These are phyloP conservation scores for Drosophila littoralis DNA, from an alignment of 1,140 invertebrate genomes.

Conservation along the genomic window DNA sequence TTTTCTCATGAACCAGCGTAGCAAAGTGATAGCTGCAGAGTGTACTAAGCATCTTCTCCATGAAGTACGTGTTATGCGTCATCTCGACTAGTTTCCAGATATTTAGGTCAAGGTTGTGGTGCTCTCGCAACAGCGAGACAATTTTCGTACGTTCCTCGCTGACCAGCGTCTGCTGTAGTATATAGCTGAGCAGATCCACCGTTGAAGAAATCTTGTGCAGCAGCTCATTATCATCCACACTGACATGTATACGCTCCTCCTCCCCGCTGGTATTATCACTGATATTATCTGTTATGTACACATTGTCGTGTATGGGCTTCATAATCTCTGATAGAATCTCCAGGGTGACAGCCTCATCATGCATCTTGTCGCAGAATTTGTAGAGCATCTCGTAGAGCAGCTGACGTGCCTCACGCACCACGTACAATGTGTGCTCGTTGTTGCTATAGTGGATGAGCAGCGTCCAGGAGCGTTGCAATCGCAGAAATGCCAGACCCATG, in stretches of 20 bases:
- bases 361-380: conserved; percentile 84
- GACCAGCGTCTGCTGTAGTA: conserved; percentile 77
- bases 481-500: conserved; percentile 86
- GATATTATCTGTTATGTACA: conserved; percentile 63
- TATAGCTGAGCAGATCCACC: conserved; percentile 85
- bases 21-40: conserved; percentile 70
- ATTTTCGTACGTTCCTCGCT: conserved; percentile 68
- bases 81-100: conserved; percentile 79
- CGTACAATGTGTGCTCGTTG: conserved; percentile 87
- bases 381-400: conserved; percentile 86
- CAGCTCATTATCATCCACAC: conserved; percentile 85
- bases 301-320: conserved; percentile 85
- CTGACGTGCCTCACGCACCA: conserved; percentile 86
- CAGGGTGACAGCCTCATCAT: conserved; percentile 84
- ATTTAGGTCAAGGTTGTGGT: conserved; percentile 70
- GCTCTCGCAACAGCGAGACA: conserved; percentile 55
- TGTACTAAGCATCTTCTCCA: conserved; percentile 59
- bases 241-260: conserved; percentile 65
- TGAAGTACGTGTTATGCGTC: conserved; percentile 69
- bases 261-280: conserved; percentile 28
- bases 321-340: conserved; percentile 85
- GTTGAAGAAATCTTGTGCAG: conserved; percentile 85
- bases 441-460: conserved; percentile 86
- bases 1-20: conserved; percentile 68
- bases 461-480: conserved; percentile 85